Conservation (phyloP, 2,888 invertebrate species). For the Hoplodrina blanda region DNA sequence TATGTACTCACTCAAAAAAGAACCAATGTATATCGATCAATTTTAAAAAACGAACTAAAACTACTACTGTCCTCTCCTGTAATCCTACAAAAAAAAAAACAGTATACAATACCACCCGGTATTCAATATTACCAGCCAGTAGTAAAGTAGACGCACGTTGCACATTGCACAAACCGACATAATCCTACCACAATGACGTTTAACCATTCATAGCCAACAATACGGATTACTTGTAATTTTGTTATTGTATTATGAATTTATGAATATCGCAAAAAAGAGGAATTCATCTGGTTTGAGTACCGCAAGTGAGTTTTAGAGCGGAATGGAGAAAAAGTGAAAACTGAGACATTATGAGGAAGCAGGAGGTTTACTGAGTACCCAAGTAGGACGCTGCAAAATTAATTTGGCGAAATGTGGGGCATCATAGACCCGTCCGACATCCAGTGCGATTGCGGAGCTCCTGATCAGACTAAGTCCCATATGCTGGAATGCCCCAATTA, state of each 20-base stretch:
- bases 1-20: too few species aligned
- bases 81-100: conserved; percentile 37
- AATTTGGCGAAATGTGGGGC: too few species aligned
- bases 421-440: too few species aligned
- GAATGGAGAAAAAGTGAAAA: background rate
- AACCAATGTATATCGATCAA: background rate
- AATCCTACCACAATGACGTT: conserved; percentile 53
- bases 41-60: conserved; percentile 9
- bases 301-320: background rate
- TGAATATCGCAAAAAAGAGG: conserved; percentile 19
- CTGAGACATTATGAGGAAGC: too few species aligned
- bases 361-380: background rate
- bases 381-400: too few species aligned
- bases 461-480: too few species aligned
- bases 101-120: conserved; percentile 25
- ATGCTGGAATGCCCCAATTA: too few species aligned
- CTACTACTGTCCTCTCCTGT: background rate
- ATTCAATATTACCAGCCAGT: conserved; percentile 16
- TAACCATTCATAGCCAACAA: conserved; percentile 45
- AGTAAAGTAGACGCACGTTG: conserved; percentile 37
- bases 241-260: conserved; percentile 39
- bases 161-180: conserved; percentile 58
- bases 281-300: conserved; percentile 13
- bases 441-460: too few species aligned
- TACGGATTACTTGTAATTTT: conserved; percentile 53